phyloP scores from a whole-genome alignment of 2,888 invertebrate genomes.

The Automeris io region DNA sequence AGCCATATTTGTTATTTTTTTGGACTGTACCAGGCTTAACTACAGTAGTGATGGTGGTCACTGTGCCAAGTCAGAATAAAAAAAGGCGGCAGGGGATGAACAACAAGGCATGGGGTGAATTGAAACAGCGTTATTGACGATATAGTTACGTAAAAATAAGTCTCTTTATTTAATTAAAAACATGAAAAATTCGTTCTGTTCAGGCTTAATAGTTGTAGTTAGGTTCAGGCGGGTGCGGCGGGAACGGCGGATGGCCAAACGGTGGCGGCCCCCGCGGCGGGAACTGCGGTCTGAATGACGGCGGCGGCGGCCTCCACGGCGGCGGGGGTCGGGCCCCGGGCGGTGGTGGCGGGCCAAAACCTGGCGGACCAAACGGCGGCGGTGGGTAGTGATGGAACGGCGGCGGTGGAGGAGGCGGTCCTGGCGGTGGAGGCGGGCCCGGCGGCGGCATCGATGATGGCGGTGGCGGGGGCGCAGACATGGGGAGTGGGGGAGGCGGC shows the following conservation, averaged over 20 bases:
- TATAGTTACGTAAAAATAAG: constrained; percentile 3
- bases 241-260: constrained; percentile 84
- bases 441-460: constrained; percentile 61
- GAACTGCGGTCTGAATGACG: constrained; percentile 51
- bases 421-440: constrained; percentile 57
- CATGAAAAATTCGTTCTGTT: no score
- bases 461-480: constrained; percentile 63
- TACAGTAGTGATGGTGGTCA: no score
- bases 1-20: no score
- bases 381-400: constrained; percentile 48
- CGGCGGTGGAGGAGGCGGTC: constrained; percentile 58
- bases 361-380: constrained; percentile 42
- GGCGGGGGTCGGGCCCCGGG: constrained; percentile 71
- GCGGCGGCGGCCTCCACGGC: constrained; percentile 67
- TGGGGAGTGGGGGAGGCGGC: constrained; percentile 73
- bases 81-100: no score
- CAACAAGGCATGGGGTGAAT: no score
- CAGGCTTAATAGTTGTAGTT: constrained; percentile 69
- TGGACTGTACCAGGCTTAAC: no score
- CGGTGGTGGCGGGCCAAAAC: constrained; percentile 72
- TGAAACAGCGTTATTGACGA: no score
- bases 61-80: not conserved
- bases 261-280: constrained; percentile 64
- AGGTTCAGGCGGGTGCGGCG: constrained; percentile 72
- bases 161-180: constrained; percentile 26